Evolutionary conservation across 2,888 invertebrate genomes (phyloP), one percentile per base, ranked within the genome.

Genomic region (Cyclophora albipunctata): DNA sequence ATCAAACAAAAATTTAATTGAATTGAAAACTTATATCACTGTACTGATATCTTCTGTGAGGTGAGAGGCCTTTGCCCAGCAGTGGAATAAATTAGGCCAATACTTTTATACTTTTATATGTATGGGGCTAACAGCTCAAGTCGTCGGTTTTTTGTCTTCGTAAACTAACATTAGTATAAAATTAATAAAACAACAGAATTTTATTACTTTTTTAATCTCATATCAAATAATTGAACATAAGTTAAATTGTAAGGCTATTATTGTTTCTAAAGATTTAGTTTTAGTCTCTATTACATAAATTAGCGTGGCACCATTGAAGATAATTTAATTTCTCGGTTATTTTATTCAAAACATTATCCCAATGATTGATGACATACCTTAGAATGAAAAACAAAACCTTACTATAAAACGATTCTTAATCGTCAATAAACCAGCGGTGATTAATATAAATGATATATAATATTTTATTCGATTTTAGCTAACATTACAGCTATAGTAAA

Each of bases 181-280:
- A 20, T 20, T 20, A 20, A 20, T 20, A 49, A 54, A 49, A 51
- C 45, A 46, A 49, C 34, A 43, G 40, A 45, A 45, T 40, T 40
- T 20, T 35, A 52, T 51, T 54, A 35, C 50, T 47, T 73, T 81
- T 85, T 86, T 86, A 86, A 84, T 86, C 84, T 87, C 85, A 85
- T 87, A 85, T 84, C 84, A 87, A 86, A 86, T 82, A 81, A 85
- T 72, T 71, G 85, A 84, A 85, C 83, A 85, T 85, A 84, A 82
- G 77, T 85, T 83, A 81, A 66, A 69, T 73, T 75, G 80, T 80
- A 79, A 52, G 49, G 74, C 77, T 72, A 57, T 77, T 81, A 82
- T 74, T 72, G 73, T 76, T 63, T 74, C 76, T 81, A 81, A 76
- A 65, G 71, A 72, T 77, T 81, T 74, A 74, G 68, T 69, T 76